Conservation (phyloP, 2,797 vertebrate species). For the Acipenser transmontanus region DNA sequence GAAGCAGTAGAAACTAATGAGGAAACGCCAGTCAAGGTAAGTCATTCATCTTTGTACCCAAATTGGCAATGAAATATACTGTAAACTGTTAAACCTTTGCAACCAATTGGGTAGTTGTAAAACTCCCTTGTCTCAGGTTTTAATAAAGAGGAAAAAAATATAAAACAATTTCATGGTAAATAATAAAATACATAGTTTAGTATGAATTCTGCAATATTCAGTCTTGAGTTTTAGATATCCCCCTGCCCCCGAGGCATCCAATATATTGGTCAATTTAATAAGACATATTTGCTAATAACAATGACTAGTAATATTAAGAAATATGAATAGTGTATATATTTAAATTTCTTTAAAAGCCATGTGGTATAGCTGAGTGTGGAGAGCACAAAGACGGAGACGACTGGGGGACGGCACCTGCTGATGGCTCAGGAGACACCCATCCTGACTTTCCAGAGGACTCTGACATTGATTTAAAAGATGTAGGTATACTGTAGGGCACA, state of each 20-base stretch:
- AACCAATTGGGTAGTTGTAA: too few relatives aligned
- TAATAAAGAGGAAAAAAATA: too few relatives aligned
- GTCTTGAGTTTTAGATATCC: too few relatives aligned
- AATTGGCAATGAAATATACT: too few relatives aligned
- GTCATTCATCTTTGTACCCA: too few relatives aligned
- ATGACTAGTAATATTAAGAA: not conserved
- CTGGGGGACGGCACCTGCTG: slow-evolving; percentile 61
- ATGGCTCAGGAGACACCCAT: slow-evolving; percentile 76
- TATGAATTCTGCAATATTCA: too few relatives aligned
- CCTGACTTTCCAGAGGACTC: slow-evolving; percentile 91
- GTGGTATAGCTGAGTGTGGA: slow-evolving; percentile 80
- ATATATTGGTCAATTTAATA: not conserved
- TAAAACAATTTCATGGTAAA: too few relatives aligned
- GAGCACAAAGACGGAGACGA: slow-evolving; percentile 80
- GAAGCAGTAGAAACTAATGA: slow-evolving; percentile 77
- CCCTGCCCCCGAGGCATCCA: too few relatives aligned
- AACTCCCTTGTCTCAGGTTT: too few relatives aligned
- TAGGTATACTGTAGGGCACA: slow-evolving; percentile 40
- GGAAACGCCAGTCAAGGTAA: slow-evolving; percentile 80
- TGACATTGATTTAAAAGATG: slow-evolving; percentile 81
- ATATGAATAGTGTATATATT: not conserved
- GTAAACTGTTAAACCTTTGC: too few relatives aligned
- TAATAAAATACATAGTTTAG: too few relatives aligned
- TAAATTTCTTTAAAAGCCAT: slow-evolving; percentile 59
- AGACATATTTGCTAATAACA: not conserved